Base-by-base conservation (phyloP, 1,140 invertebrate species). In the Dicyema japonicum region DNA sequence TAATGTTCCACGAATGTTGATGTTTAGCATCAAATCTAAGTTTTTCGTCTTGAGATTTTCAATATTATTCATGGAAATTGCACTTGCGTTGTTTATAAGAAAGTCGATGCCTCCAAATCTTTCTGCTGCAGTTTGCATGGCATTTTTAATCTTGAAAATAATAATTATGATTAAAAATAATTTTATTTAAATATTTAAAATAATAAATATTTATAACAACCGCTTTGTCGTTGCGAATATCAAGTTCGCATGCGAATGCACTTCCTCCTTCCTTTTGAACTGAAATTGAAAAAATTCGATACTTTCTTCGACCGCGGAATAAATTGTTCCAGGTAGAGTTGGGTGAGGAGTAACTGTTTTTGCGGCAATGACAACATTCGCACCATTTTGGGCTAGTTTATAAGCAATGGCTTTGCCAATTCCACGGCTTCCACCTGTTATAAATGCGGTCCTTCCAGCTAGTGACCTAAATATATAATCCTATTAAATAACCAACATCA, bases 241-340 rank as follows among this genome's bases (percentile, higher is more conserved):
- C 85, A 1, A 92, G 75, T 19, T 85, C 51, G 40, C 76, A 80
- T 9, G 85, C 72, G 22, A 88, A 50, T 24, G 69, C 69, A 42
- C 72, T 67, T 7, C 82, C 82, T 26, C 80, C 80, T 24, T 63
- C 64, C 33, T 60, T 64, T 57, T 82, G 74, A 53, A 88, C 74
- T 80, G 36, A 22, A 61, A 33, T 7, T n/a, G 2, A 25, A 19
- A 15, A 17, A 9, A 27, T 6, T 2, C 13, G 11, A 29, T 27
- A 71, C 76, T 67, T 63, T 97, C 82, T 60, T 80, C 64, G 5
- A 78, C 80, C 26, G 82, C 74, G 3, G 72, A 65, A 48, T 75
- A 92, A 46, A 94, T 90, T 11, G 85, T 94, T 32, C 85, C 85
- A n/a, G 75, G 72, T 24, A 94, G 49, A 56, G 88, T 92, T 5